phyloP scores from a whole-genome alignment of 2,113 vertebrate species.

The Apeltes quadracus region DNA sequence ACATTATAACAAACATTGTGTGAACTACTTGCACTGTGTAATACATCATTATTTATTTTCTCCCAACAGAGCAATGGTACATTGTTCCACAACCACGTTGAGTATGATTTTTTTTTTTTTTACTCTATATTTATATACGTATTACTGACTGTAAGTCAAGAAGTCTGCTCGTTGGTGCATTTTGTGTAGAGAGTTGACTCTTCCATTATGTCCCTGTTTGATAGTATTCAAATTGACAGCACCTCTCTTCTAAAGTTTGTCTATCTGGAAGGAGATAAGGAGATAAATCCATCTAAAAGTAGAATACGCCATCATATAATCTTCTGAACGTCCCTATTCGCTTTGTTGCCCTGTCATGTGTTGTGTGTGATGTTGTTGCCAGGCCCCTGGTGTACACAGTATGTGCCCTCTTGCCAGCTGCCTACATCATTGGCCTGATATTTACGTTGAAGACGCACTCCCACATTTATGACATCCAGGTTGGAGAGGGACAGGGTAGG shows the following conservation, averaged over 20 bases:
- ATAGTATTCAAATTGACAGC: not conserved
- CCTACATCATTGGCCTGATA: conserved; percentile 86
- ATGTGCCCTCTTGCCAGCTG: conserved; percentile 79
- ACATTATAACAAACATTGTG: not conserved
- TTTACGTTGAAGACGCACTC: conserved; percentile 89
- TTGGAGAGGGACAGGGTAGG: conserved; percentile 83
- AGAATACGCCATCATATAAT: not conserved
- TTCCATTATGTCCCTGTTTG: not conserved
- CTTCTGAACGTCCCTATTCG: not conserved
- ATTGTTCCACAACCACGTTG: conserved; percentile 85
- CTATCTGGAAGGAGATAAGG: too few relatives aligned
- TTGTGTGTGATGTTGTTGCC: conserved; percentile 22
- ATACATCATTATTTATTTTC: not conserved
- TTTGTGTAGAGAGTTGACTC: not conserved
- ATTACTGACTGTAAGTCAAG: not conserved
- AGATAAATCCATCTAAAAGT: not conserved
- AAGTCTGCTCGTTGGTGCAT: not conserved
- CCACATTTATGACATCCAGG: conserved; percentile 86
- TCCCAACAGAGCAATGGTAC: conserved; percentile 79
- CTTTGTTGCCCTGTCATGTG: not conserved
- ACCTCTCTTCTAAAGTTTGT: not conserved
- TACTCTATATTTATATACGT: not conserved
- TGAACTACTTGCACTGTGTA: not conserved
- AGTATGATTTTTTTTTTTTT: conserved; percentile 79
- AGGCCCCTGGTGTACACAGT: conserved; percentile 84